These are phyloP conservation scores for Nesogale talazaci DNA, from an alignment of 2,113 vertebrate species.

Conservation along the genomic window DNA sequence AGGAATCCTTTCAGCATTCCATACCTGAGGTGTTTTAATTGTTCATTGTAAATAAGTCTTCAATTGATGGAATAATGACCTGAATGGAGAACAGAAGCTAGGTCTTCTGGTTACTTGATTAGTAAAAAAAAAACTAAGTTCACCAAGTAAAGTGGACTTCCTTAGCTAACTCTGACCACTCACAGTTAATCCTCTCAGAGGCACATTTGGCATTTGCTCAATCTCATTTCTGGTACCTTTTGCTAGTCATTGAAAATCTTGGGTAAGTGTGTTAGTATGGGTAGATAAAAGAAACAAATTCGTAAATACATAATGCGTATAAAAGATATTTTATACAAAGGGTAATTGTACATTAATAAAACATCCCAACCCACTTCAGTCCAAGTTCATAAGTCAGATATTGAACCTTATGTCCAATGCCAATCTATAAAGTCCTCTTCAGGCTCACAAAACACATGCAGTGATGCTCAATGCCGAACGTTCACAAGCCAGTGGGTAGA, in stretches of 20 bases:
- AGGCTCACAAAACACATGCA: too few relatives aligned
- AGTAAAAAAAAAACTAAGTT: neutral
- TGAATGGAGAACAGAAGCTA: neutral
- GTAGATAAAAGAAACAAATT: too few relatives aligned
- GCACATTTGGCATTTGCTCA: neutral
- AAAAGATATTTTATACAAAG: too few relatives aligned
- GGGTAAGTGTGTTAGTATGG: too few relatives aligned
- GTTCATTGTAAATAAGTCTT: neutral
- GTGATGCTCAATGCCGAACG: too few relatives aligned
- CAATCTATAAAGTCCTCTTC: too few relatives aligned
- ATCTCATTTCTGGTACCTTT: neutral
- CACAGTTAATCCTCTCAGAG: neutral
- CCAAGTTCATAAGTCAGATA: too few relatives aligned
- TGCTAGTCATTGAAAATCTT: constrained; percentile 16
- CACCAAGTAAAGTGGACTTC: neutral
- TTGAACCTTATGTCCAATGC: too few relatives aligned
- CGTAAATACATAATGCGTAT: too few relatives aligned
- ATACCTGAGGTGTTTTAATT: neutral
- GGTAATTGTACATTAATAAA: too few relatives aligned
- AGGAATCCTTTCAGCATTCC: neutral
- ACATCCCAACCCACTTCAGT: too few relatives aligned
- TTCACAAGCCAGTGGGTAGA: too few relatives aligned
- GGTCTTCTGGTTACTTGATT: neutral
- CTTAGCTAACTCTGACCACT: neutral
- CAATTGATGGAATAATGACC: neutral